Evolutionary conservation across 2,888 invertebrate genomes (phyloP).

Genomic region (Hylaea fasciaria): DNA sequence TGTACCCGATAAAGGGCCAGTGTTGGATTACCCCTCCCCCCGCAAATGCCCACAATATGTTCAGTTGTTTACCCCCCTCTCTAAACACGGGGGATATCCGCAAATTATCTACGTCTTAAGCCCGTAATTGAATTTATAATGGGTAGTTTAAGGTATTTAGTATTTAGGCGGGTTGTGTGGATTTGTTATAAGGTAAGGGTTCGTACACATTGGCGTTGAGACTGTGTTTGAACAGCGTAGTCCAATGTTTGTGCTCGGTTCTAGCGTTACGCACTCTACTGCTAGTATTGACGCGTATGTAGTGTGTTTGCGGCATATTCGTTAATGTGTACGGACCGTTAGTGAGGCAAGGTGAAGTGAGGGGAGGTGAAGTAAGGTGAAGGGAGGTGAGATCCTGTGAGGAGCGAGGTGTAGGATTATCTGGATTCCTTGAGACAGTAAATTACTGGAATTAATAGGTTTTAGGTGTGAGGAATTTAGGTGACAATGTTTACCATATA

Average conservation of each 20-base stretch:
- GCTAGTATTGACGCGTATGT: no score
- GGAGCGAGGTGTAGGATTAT: conserved; percentile 24
- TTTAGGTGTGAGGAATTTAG: conserved; percentile 14
- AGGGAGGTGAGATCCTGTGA: conserved; percentile 4
- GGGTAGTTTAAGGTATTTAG: conserved; percentile 79
- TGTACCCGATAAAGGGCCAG: conserved; percentile 64
- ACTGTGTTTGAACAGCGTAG: no score
- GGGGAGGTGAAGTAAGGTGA: conserved; percentile 1
- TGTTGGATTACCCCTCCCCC: conserved; percentile 60
- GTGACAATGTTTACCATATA: conserved; percentile 4
- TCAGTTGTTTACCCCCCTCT: conserved; percentile 48
- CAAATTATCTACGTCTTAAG: conserved; percentile 77
- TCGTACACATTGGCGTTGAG: no score
- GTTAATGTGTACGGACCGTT: no score
- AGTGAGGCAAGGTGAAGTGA: neutral
- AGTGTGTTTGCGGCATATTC: no score
- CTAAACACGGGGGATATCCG: conserved; percentile 45
- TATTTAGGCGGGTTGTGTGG: conserved; percentile 56
- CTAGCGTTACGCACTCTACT: no score
- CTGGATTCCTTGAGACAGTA: conserved; percentile 33
- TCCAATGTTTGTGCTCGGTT: no score
- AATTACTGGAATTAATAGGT: conserved; percentile 36
- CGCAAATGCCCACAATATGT: conserved; percentile 74
- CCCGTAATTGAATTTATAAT: conserved; percentile 83
- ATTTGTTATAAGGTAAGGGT: conserved; percentile 3